These are phyloP conservation scores for Drosophila anomalipes DNA, from an alignment of 2,888 invertebrate genomes.

Conservation along the genomic window DNA sequence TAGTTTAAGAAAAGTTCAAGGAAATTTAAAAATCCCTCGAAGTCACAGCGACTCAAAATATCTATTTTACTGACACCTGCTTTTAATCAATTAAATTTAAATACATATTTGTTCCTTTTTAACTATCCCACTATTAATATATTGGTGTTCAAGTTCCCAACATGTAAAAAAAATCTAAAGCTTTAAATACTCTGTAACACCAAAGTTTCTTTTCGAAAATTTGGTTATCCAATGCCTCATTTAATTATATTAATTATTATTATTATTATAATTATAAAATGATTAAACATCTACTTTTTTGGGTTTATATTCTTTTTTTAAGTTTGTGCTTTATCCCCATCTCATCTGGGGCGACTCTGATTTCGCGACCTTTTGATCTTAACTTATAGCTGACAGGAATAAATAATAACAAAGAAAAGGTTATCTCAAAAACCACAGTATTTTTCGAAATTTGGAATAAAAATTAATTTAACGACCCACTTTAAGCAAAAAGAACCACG, in stretches of 20 bases:
- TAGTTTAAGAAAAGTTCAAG: not conserved
- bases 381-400: not conserved
- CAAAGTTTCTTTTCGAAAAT: not conserved
- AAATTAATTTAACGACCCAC: not conserved
- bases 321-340: not conserved
- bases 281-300: no score
- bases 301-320: not conserved
- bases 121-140: not conserved
- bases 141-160: not conserved
- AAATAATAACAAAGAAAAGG: not conserved
- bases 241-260: not conserved
- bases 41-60: not conserved
- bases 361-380: not conserved
- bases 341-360: not conserved
- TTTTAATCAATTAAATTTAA: not conserved
- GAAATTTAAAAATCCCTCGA: not conserved
- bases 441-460: not conserved
- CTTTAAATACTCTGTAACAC: not conserved
- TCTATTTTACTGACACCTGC: not conserved
- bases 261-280: no score
- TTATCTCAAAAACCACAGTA: not conserved
- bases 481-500: not conserved
- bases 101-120: not conserved
- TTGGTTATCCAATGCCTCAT: not conserved
- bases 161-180: not conserved